Percentiles rank a stretch among this genome's conserved stretches.
Conservation (phyloP, 2,113 vertebrate genomes). For the Menura novaehollandiae region DNA sequence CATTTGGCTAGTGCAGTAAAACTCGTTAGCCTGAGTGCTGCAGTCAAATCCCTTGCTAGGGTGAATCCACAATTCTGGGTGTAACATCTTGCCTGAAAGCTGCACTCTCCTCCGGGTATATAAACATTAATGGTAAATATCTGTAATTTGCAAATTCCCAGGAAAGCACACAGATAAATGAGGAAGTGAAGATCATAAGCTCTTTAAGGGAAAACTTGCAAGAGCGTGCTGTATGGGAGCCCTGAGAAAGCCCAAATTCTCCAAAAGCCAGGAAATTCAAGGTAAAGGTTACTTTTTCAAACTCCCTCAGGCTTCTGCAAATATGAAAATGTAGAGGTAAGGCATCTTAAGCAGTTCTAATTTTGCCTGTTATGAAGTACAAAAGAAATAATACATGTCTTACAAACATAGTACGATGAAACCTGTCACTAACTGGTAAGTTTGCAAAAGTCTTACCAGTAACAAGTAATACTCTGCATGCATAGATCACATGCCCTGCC, state of each 20-base stretch:
- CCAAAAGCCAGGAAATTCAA: background rate
- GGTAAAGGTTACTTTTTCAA: background rate
- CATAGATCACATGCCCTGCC: background rate
- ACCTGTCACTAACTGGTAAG: background rate
- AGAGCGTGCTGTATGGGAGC: background rate
- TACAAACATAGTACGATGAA: background rate
- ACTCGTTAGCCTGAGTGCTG: background rate
- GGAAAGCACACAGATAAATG: background rate
- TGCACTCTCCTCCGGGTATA: background rate
- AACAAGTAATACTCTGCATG: background rate
- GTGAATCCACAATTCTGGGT: background rate
- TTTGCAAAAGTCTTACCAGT: background rate
- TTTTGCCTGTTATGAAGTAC: background rate
- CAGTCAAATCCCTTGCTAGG: background rate
- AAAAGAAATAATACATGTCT: background rate
- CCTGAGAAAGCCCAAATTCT: background rate
- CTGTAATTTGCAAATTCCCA: background rate
- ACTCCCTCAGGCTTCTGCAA: background rate
- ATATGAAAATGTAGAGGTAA: background rate
- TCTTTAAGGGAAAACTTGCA: background rate
- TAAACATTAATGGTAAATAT: background rate
- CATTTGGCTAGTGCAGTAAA: background rate
- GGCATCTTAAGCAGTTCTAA: background rate
- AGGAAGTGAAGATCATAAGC: background rate
- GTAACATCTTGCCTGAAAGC: background rate